Percentiles rank a stretch among this genome's conserved stretches.
These are phyloP conservation scores for Pygmarrhopalites habei DNA, from an alignment of 1,140 invertebrate genomes.

Conservation along the genomic window DNA sequence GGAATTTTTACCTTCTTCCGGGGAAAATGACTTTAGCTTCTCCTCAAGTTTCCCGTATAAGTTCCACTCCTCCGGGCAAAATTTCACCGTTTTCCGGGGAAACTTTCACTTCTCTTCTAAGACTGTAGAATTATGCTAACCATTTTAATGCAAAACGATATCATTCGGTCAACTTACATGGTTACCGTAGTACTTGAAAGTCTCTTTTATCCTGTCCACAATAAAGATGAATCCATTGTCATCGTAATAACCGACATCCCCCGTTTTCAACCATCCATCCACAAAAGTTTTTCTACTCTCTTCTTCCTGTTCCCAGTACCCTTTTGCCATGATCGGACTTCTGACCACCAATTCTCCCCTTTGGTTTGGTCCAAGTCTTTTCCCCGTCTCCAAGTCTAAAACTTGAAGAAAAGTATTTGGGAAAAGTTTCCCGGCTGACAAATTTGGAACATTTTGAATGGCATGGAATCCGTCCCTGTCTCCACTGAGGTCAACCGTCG, in stretches of 20 bases:
- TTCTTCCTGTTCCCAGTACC: slow-evolving; percentile 26
- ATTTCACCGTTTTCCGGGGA: no score
- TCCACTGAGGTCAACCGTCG: slow-evolving; percentile 27
- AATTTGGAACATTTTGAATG: slow-evolving; percentile 16
- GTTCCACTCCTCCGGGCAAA: no score
- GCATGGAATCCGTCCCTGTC: slow-evolving; percentile 14
- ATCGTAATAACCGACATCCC: slow-evolving; percentile 41
- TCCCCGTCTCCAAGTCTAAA: slow-evolving; percentile 28
- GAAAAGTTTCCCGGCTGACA: slow-evolving; percentile 27
- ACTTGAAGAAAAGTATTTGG: slow-evolving; percentile 27
- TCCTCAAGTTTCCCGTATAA: no score
- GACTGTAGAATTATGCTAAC: no score
- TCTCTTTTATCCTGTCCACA: slow-evolving; percentile 40
- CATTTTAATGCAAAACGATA: no score
- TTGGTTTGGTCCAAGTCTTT: slow-evolving; percentile 18
- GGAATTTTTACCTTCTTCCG: no score
- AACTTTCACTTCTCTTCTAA: no score
- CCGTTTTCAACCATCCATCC: slow-evolving; percentile 37
- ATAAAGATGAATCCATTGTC: slow-evolving; percentile 39
- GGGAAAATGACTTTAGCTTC: no score
- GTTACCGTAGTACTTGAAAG: slow-evolving; percentile 40
- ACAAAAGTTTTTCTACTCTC: slow-evolving; percentile 10
- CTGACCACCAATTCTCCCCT: slow-evolving; percentile 24
- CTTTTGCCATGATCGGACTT: slow-evolving; percentile 24
- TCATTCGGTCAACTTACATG: no score